A percentile compares a stretch with the other conserved stretches of the same genome.
phyloP scores from a whole-genome alignment of 2,113 vertebrate genomes.

The Tinamus guttatus region DNA sequence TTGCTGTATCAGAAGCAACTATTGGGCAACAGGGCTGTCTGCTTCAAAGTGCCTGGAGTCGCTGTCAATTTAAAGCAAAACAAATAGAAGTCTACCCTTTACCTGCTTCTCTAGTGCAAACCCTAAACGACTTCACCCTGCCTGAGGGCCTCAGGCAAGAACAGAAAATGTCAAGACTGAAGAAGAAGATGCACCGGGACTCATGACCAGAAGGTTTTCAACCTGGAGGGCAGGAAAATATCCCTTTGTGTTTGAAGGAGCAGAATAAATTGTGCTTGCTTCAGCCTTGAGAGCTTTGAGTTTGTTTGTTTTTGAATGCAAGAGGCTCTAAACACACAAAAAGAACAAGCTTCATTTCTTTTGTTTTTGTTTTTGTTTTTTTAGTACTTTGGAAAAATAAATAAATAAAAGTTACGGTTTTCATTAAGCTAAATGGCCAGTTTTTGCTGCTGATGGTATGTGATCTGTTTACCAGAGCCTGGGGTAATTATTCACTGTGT shows the following conservation, averaged over 20 bases:
- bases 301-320: not conserved
- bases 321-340: not conserved
- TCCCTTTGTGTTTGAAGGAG: not conserved
- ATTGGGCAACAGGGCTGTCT: not conserved
- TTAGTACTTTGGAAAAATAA: not conserved
- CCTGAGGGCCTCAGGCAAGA: not conserved
- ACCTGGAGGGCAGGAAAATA: conserved; percentile 4
- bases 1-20: not conserved
- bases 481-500: not conserved
- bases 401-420: not conserved
- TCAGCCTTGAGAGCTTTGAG: not conserved
- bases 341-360: not conserved
- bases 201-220: not conserved
- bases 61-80: conserved; percentile 11
- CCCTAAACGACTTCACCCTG: not conserved
- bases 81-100: not conserved
- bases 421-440: not conserved
- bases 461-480: not conserved
- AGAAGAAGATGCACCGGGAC: not conserved
- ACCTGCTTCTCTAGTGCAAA: not conserved
- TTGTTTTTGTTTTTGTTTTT: not conserved
- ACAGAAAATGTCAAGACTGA: not conserved
- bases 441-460: not conserved
- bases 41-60: not conserved
- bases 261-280: not conserved